Base-by-base conservation (phyloP, 2,797 vertebrate species). In the Sylvia borin region DNA sequence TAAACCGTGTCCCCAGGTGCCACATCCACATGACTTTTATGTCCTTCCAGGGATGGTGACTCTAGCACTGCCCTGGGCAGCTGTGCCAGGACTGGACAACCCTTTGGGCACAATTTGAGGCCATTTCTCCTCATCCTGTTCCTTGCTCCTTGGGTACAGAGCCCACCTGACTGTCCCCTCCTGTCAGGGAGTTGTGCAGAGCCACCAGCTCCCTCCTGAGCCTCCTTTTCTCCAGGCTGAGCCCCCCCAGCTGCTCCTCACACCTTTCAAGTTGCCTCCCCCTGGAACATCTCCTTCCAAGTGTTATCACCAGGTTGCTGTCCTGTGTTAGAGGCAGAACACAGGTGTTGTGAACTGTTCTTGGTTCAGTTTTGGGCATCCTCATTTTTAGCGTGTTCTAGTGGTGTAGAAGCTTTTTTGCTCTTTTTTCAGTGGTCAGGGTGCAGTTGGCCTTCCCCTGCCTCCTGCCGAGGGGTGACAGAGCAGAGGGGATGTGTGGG, bases 11-110 rank as follows among this genome's bases (percentile, higher is more conserved):
- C 40, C n/a, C 47, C 15, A 43, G 3, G 50, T 32, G 58, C 58
- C 9, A 3, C 51, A n/a, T 34, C 50, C 54, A 27, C 31, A 5
- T 0, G 3, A 6, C 26, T 42, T 54, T 1, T 13, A 13, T 0
- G 1, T 47, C 50, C 19, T 53, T 74, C 17, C 34, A 61, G 62
- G 21, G 40, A 4, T 32, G 26, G 21, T 31, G 61, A 47, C 25
- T 67, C 7, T 68, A 47, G 45, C 29, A 21, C 20, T n/a, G 38
- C 25, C 17, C 54, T 45, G 54, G 29, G 45, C 45, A n/a, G 40
- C 73, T 47, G 25, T 54, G 34, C 51, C 62, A 48, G 31, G 31
- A 22, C 32, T 32, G 27, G 16, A 29, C 42, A 62, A 3, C 26
- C 4, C 22, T 55, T 67, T 21, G 51, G 67, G 42, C 26, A 62